Evolutionary conservation across 35 echinoderm and acorn worm species (phyloP).

Genomic region (Stichopus chloronotus): DNA sequence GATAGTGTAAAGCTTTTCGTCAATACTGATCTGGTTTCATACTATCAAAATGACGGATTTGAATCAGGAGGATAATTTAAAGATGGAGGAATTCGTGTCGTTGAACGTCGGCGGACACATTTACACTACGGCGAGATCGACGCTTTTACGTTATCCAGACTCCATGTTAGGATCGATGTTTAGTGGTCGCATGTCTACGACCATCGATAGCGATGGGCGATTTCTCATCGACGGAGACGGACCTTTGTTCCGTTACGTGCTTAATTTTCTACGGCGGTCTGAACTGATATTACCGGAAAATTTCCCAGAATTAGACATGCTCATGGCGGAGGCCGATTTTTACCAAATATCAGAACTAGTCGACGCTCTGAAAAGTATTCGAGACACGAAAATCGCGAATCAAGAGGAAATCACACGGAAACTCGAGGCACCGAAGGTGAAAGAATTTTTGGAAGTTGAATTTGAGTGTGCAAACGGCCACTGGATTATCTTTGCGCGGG

Average conservation of each 20-base stretch:
- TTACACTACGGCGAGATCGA: conserved; percentile 72
- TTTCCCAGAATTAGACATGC: conserved; percentile 78
- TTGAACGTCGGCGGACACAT: conserved; percentile 79
- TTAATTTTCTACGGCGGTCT: conserved; percentile 78
- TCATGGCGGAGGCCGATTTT: conserved; percentile 67
- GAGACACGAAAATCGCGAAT: conserved; percentile 23
- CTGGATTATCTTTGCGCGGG: conserved; percentile 84
- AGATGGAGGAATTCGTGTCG: conserved; percentile 60
- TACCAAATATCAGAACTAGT: conserved; percentile 65
- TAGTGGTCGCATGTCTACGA: conserved; percentile 70
- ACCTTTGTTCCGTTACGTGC: conserved; percentile 65
- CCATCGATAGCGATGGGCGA: conserved; percentile 64
- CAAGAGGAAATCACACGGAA: conserved; percentile 52
- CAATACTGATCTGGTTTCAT: background rate
- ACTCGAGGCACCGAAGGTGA: conserved; percentile 51
- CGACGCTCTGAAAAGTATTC: conserved; percentile 44
- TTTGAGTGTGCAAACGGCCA: conserved; percentile 96
- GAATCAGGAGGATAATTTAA: background rate
- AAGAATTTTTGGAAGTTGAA: conserved; percentile 93
- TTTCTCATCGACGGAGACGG: conserved; percentile 84
- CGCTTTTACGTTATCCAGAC: conserved; percentile 73
- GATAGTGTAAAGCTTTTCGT: too few relatives aligned
- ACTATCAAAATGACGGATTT: background rate
- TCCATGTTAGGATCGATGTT: conserved; percentile 95
- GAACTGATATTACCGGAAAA: conserved; percentile 78